Base-by-base conservation (phyloP, 30 jellyfish, hydroid and myxozoan genomes). In the Aurelia coerulea region DNA sequence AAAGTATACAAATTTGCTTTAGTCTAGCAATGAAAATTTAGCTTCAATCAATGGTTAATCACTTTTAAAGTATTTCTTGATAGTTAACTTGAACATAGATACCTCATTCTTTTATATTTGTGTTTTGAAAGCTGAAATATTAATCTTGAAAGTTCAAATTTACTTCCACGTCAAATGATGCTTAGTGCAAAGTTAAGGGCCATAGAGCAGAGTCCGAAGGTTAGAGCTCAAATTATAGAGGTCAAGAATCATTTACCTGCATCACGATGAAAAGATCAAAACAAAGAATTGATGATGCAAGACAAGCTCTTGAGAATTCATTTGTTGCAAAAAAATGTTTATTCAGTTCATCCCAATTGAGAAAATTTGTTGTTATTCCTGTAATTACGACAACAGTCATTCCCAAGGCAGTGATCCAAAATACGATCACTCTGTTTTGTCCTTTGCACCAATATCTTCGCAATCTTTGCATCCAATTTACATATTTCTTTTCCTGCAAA, bases 351-450 rank as follows among this genome's bases (percentile, higher is more conserved):
- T 83, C 92, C 92, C 92, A 83, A 17, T 41, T 5, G 19, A 83
- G 41, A 41, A 83, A 67, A 76, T 83, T 76, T 10, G 92, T 83
- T 68, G 92, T 68, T 31, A 83, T 83, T 46, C 87, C 92, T 14
- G 66, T 62, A 3, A 68, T 34, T 34, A 83, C 74, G 13, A 83
- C 35, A 53, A 35, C 63, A 12, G 86, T 54, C 35, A 68, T 19
- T 17, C 85, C 60, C 15, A 83, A 29, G 15, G 84, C 52, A 46
- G 72, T 19, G 41, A 69, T 3, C 92, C 92, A 83, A 62, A 83
- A 83, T 33, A 62, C 12, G 13, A 72, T 33, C 74, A 83, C 64
- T 18, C 92, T 59, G 41, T 68, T 68, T 58, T 68, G 34, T 0
- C 75, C 75, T 54, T 62, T 83, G 41, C 51, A 11, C 92, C 92